A percentile compares a stretch with the other conserved stretches of the same genome.
These are phyloP conservation scores for Noctua janthina DNA, from an alignment of 2,888 invertebrate genomes.

Conservation along the genomic window DNA sequence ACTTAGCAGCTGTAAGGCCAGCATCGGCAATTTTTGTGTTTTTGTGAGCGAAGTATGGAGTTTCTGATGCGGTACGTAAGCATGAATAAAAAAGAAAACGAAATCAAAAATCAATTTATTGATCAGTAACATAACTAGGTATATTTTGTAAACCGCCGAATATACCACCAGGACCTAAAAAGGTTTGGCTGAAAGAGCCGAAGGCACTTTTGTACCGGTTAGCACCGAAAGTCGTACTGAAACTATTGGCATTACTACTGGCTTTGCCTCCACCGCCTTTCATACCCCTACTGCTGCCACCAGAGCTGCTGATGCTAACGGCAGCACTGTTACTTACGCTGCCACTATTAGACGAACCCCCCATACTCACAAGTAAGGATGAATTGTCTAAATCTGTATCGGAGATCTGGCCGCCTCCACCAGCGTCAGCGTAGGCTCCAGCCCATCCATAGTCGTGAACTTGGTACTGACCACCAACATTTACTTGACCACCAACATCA, in stretches of 20 bases:
- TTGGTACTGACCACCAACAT: not conserved
- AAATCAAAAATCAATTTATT: constrained; percentile 32
- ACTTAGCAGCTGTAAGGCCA: too few species aligned
- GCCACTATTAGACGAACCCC: not conserved
- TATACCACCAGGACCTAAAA: not conserved
- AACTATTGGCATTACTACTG: not conserved
- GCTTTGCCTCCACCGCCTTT: not conserved
- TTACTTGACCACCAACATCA: not conserved
- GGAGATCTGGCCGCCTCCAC: not conserved
- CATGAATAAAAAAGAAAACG: not conserved
- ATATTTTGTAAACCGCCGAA: constrained; percentile 29
- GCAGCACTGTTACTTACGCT: not conserved
- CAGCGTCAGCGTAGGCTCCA: not conserved
- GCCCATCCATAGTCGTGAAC: not conserved
- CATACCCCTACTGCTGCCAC: not conserved
- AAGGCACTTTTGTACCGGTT: constrained; percentile 10
- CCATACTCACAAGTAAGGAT: not conserved
- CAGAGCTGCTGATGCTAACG: not conserved
- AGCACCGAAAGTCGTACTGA: not conserved
- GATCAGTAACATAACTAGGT: constrained; percentile 14
- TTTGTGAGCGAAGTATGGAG: too few species aligned
- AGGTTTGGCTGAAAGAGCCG: not conserved
- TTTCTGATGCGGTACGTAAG: too few species aligned
- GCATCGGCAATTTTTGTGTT: too few species aligned
- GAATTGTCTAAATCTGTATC: not conserved